phyloP scores from a whole-genome alignment of 2,888 invertebrate species.

The Macrosoma leucophasiata region DNA sequence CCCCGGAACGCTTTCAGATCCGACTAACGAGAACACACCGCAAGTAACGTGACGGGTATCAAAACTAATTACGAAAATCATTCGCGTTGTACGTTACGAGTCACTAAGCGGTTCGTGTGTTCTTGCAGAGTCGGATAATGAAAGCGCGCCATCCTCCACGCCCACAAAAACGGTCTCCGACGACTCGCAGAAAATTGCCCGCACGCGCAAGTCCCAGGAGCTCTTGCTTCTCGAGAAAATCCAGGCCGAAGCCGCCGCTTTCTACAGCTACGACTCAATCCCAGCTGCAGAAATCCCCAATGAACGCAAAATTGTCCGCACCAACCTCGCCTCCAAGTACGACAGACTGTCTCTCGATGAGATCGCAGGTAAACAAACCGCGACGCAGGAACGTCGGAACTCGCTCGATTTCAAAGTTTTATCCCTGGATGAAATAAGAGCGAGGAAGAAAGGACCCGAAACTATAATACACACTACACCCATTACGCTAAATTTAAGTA shows the following conservation, averaged over 20 bases:
- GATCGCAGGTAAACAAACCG: slow-evolving; percentile 50
- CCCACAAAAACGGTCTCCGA: slow-evolving; percentile 69
- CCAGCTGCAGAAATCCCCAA: slow-evolving; percentile 31
- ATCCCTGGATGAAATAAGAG: slow-evolving; percentile 70
- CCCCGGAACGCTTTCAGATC: slow-evolving; percentile 59
- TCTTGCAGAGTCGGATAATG: slow-evolving; percentile 88
- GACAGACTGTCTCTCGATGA: slow-evolving; percentile 71
- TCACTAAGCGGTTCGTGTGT: slow-evolving; percentile 72
- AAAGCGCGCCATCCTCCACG: slow-evolving; percentile 79
- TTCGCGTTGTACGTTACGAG: slow-evolving; percentile 29
- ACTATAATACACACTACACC: slow-evolving; percentile 37
- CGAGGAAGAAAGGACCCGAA: slow-evolving; percentile 44
- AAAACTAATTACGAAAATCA: slow-evolving; percentile 75
- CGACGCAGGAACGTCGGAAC: slow-evolving; percentile 39
- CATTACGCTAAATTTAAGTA: slow-evolving; percentile 51
- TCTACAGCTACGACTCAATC: slow-evolving; percentile 78
- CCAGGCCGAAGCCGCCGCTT: slow-evolving; percentile 83
- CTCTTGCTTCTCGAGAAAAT: slow-evolving; percentile 81
- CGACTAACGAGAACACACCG: slow-evolving; percentile 57
- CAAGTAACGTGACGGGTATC: slow-evolving; percentile 51
- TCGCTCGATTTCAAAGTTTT: slow-evolving; percentile 64
- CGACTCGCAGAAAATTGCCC: slow-evolving; percentile 41
- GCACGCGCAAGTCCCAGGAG: slow-evolving; percentile 80
- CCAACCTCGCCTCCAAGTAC: slow-evolving; percentile 54
- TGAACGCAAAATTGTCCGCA: slow-evolving; percentile 44